Evolutionary conservation across 2,797 vertebrate genomes (phyloP).

Genomic region (Eurystomus glaucurus): DNA sequence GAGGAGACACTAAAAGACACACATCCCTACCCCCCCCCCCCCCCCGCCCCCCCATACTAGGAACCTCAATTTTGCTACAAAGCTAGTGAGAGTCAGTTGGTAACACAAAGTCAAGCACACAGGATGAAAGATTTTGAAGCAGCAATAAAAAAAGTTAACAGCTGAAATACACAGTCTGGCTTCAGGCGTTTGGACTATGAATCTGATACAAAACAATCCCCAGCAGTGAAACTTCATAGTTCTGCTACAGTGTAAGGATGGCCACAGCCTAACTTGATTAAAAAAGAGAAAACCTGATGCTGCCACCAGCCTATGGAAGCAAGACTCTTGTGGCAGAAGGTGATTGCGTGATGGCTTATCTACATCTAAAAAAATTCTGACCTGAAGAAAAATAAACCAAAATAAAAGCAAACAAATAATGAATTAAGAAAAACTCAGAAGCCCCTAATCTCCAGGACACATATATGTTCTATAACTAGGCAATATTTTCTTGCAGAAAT

Average conservation of each 20-base stretch:
- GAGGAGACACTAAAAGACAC: background rate
- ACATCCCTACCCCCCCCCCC: background rate
- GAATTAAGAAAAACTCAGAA: background rate
- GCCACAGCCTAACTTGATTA: background rate
- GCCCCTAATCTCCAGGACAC: fast-evolving
- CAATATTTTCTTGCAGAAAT: background rate
- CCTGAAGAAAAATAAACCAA: background rate
- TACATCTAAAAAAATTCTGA: background rate
- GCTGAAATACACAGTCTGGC: background rate
- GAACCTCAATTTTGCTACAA: background rate
- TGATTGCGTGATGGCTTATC: background rate
- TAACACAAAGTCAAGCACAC: background rate
- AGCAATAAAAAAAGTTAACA: background rate
- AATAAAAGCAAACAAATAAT: background rate
- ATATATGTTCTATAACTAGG: background rate
- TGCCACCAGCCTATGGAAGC: background rate
- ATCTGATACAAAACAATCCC: background rate
- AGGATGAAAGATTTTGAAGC: background rate
- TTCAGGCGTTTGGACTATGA: background rate
- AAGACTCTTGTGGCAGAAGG: background rate
- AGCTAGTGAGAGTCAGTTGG: background rate
- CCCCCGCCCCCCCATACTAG: background rate
- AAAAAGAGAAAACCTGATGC: background rate
- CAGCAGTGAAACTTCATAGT: background rate
- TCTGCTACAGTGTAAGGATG: background rate